These are phyloP conservation scores for Drosophila kepulauana DNA, from an alignment of 1,140 invertebrate species.

Conservation along the genomic window DNA sequence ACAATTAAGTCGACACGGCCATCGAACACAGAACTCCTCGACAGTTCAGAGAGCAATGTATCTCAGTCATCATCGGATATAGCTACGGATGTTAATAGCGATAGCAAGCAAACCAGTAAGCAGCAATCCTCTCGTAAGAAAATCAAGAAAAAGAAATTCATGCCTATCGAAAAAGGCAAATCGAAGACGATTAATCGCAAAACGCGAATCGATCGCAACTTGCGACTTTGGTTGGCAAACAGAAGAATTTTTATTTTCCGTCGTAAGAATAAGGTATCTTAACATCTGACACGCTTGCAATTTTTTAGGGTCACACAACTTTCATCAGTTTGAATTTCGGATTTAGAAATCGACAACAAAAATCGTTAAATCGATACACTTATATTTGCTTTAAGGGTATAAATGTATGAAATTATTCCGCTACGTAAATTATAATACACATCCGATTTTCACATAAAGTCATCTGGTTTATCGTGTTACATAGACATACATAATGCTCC, in stretches of 20 bases:
- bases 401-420: too few relatives aligned
- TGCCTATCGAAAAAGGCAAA: constrained; percentile 59
- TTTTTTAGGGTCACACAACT: too few relatives aligned
- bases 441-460: too few relatives aligned
- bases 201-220: constrained; percentile 63
- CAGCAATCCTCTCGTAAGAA: constrained; percentile 27
- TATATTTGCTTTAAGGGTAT: too few relatives aligned
- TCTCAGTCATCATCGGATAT: constrained; percentile 49
- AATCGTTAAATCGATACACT: too few relatives aligned
- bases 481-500: not conserved
- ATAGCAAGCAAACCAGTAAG: not conserved
- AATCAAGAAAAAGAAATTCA: constrained; percentile 54
- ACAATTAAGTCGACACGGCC: not conserved
- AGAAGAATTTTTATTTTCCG: constrained; percentile 74
- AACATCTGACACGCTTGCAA: not conserved
- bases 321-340: too few relatives aligned
- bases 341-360: too few relatives aligned
- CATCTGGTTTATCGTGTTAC: too few relatives aligned
- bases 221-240: constrained; percentile 77
- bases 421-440: too few relatives aligned
- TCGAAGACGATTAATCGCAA: constrained; percentile 31
- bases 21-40: not conserved
- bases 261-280: constrained; percentile 59
- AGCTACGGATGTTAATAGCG: constrained; percentile 10
- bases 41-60: constrained; percentile 49